phyloP scores from a whole-genome alignment of 2,888 invertebrate species.

The Heliconius cydno region DNA sequence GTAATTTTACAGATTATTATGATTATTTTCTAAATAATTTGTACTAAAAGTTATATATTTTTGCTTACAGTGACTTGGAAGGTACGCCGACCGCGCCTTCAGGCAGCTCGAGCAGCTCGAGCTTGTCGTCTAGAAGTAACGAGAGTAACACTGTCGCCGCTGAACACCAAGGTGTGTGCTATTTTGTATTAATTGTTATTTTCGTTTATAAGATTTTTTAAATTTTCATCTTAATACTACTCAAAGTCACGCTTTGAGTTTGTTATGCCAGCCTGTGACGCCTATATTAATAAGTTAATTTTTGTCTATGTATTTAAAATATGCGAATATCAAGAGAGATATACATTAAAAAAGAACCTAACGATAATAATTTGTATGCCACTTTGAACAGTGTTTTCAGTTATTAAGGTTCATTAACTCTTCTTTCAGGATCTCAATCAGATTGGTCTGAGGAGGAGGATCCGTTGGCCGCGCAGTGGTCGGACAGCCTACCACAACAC shows the following conservation, averaged over 20 bases:
- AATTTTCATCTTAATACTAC: not conserved
- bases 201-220: not conserved
- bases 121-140: conserved; percentile 78
- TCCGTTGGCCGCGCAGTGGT: conserved; percentile 74
- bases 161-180: conserved; percentile 70
- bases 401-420: too few relatives aligned
- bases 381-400: too few relatives aligned
- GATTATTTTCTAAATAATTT: too few relatives aligned
- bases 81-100: conserved; percentile 76
- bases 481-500: conserved; percentile 71
- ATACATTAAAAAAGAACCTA: too few relatives aligned
- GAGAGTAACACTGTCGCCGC: conserved; percentile 78
- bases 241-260: too few relatives aligned
- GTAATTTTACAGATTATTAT: too few relatives aligned
- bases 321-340: too few relatives aligned
- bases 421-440: conserved; percentile 67
- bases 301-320: too few relatives aligned
- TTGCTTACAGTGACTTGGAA: conserved; percentile 72
- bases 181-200: not conserved
- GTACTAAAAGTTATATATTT: not conserved
- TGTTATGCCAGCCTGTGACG: not conserved
- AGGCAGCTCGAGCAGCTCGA: conserved; percentile 80
- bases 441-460: conserved; percentile 80
- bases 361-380: too few relatives aligned
- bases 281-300: not conserved